These are phyloP conservation scores for Chironex yamaguchii DNA, from an alignment of 30 jellyfish, hydroid and myxozoan species.

Conservation along the genomic window DNA sequence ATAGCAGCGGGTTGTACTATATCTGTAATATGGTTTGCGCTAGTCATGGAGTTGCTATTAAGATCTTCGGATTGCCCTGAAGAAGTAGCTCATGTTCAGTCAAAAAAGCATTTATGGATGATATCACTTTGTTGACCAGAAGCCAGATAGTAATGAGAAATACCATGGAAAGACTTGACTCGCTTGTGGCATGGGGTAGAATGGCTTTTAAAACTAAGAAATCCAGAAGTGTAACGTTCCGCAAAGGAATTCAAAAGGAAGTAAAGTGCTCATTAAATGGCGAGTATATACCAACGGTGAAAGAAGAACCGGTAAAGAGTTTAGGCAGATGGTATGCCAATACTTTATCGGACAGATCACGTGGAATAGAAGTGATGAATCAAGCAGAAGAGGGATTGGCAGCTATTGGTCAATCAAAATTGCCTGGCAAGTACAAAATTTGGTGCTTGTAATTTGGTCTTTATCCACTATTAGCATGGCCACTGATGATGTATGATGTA, in stretches of 20 bases:
- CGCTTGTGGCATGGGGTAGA: neutral
- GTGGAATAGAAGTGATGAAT: neutral
- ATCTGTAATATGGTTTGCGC: neutral
- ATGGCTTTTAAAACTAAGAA: neutral
- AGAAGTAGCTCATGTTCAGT: neutral
- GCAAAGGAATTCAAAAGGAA: neutral
- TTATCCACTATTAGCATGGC: too few species aligned
- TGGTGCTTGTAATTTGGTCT: too few species aligned
- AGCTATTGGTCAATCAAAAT: too few species aligned
- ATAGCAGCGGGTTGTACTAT: conserved; percentile 8
- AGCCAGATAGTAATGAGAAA: neutral
- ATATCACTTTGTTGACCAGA: neutral
- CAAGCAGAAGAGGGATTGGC: too few species aligned
- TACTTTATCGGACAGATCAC: neutral
- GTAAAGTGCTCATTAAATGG: neutral
- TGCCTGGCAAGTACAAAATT: too few species aligned
- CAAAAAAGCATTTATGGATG: conserved; percentile 4
- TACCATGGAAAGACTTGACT: neutral
- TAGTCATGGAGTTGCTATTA: neutral
- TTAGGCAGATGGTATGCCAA: conserved; percentile 5
- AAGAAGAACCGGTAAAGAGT: conserved; percentile 5
- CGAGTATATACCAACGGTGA: neutral
- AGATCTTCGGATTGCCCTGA: neutral
- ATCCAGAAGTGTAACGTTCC: neutral
- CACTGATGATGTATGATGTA: too few species aligned